Evolutionary conservation across 2,888 invertebrate species (phyloP), one percentile per base, ranked within the genome.

Genomic region (Apotomis betuletana): DNA sequence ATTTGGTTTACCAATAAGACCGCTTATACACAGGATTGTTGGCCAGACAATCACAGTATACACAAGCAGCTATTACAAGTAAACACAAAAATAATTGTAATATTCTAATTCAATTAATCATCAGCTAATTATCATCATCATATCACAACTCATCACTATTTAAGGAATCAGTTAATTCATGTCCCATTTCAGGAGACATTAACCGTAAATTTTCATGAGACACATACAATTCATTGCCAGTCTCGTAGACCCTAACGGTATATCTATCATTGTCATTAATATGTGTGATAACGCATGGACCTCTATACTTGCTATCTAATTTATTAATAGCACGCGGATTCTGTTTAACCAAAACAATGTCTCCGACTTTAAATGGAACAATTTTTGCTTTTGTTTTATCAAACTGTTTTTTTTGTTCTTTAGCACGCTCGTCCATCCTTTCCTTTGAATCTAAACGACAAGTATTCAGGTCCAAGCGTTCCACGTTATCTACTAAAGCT

Each of bases 251-350:
- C 15, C n/a, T 69, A 9, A 73, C 51, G 38, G 70, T 70, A 36
- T 76, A 76, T 64, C 76, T 67, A 0, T 76, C 76, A 59, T 76
- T 76, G 12, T 74, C 73, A 13, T 68, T 8, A n/a, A 74, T 36
- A 13, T 72, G 13, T 0, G 70, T 74, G 8, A 76, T 74, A 10
- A 68, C 46, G 57, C 74, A 76, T 27, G 76, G 76, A 74, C 74
- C 70, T 49, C 13, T 41, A 57, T 58, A 75, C 52, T 76, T 76
- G 51, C 67, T 68, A n/a, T 71, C 74, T 4, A 75, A 67, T 57
- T 75, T 75, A 8, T 15, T 75, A n/a, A 69, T 75, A 9, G 65
- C 5, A 15, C 75, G 58, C 5, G 69, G 70, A 51, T 70, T 75
- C 49, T 70, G 64, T 52, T 73, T 69, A 0, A 73, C 49, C 15